Conservation (phyloP, 1,140 invertebrate species). For the Diorhabda sublineata region DNA sequence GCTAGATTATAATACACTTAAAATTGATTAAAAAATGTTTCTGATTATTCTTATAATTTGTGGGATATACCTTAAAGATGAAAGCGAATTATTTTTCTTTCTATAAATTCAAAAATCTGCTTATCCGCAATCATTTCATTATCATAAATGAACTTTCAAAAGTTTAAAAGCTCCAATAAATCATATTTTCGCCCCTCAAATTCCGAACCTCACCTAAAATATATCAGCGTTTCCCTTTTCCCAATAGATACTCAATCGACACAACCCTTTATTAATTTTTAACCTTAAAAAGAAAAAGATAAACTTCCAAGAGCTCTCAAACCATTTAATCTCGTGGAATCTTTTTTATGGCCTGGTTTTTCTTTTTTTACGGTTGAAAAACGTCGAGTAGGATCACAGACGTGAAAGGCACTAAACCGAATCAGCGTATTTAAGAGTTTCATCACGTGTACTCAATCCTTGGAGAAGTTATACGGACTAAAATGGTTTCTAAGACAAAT, state of each 20-base stretch:
- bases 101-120: no score
- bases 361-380: conserved; percentile 3
- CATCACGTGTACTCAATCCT: not conserved
- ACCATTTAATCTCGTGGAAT: conserved; percentile 2
- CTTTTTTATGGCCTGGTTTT: not conserved
- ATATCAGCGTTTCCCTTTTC: not conserved
- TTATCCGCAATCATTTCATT: no score
- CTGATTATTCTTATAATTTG: no score
- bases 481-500: conserved; percentile 1
- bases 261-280: conserved; percentile 3
- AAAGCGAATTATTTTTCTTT: no score
- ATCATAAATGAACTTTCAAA: no score
- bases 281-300: conserved; percentile 3
- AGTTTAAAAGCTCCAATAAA: not conserved
- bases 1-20: no score
- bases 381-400: not conserved
- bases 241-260: not conserved
- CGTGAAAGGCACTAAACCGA: not conserved
- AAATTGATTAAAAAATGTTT: no score
- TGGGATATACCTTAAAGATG: no score
- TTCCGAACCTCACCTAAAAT: not conserved
- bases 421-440: conserved; percentile 2
- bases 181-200: not conserved
- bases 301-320: not conserved
- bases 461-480: not conserved